Evolutionary conservation across 2,888 invertebrate species (phyloP).

Genomic region (Lepidocyrtoides sp.): DNA sequence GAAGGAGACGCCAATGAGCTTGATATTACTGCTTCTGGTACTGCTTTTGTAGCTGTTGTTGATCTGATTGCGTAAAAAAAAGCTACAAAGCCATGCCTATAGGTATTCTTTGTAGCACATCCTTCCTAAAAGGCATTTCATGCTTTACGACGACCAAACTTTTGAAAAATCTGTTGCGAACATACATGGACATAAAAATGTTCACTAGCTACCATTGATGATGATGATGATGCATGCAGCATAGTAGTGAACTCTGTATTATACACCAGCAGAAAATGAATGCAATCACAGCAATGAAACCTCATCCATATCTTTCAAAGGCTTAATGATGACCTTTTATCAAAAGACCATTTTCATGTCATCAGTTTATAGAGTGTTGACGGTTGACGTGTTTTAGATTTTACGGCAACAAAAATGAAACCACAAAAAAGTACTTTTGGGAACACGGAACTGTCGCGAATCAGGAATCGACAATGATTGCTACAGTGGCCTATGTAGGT

Average conservation of each 20-base stretch:
- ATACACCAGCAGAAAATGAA: not conserved
- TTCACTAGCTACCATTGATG: no score
- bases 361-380: not conserved
- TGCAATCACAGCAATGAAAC: conserved; percentile 7
- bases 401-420: not conserved
- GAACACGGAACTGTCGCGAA: no score
- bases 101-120: not conserved
- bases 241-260: not conserved
- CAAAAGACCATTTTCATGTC: conserved; percentile 18
- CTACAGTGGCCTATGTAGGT: no score
- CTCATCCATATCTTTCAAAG: conserved; percentile 18
- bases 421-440: not conserved
- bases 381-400: not conserved
- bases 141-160: not conserved
- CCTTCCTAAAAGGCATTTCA: conserved; percentile 32
- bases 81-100: no score
- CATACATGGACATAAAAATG: no score
- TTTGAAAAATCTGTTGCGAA: not conserved
- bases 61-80: not conserved
- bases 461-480: no score
- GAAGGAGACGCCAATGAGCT: conserved; percentile 8
- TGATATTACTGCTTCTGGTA: not conserved
- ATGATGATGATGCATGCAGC: no score
- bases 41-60: not conserved
- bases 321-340: conserved; percentile 31